phyloP scores from a whole-genome alignment of 1,140 invertebrate species.

The Lordiphosa clarofinis region DNA sequence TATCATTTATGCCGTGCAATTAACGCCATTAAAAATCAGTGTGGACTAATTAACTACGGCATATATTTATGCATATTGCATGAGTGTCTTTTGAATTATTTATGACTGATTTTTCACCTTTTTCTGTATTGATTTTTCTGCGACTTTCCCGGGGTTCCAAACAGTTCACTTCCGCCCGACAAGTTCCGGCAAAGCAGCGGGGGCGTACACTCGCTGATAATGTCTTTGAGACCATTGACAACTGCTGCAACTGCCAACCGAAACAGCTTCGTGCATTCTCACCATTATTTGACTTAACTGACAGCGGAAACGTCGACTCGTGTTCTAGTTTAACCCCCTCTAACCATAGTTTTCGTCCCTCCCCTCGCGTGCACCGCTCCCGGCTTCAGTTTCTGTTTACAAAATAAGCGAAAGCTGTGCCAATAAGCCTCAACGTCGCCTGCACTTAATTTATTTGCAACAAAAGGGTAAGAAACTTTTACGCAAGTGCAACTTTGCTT shows the following conservation, averaged over 20 bases:
- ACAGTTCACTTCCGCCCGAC: conserved; percentile 38
- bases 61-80: conserved; percentile 40
- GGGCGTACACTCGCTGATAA: too few relatives aligned
- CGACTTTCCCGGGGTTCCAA: conserved; percentile 9
- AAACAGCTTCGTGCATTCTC: conserved; percentile 44
- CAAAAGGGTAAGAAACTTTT: conserved; percentile 66
- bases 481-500: conserved; percentile 67
- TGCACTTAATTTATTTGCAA: conserved; percentile 75
- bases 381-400: conserved; percentile 46
- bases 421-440: conserved; percentile 72
- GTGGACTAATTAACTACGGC: conserved; percentile 61
- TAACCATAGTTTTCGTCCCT: neutral
- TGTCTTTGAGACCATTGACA: conserved; percentile 37
- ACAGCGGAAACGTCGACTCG: conserved; percentile 51
- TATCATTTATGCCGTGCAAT: conserved; percentile 56
- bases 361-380: too few relatives aligned
- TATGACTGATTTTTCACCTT: conserved; percentile 22
- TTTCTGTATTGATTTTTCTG: conserved; percentile 3
- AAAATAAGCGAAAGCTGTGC: conserved; percentile 70
- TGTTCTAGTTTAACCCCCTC: conserved; percentile 4
- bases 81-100: conserved; percentile 35
- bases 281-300: conserved; percentile 56
- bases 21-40: conserved; percentile 66
- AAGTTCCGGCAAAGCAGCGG: neutral
- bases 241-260: conserved; percentile 29